These are phyloP conservation scores for Aphidius ervi DNA, from an alignment of 1,140 invertebrate genomes.

Conservation along the genomic window DNA sequence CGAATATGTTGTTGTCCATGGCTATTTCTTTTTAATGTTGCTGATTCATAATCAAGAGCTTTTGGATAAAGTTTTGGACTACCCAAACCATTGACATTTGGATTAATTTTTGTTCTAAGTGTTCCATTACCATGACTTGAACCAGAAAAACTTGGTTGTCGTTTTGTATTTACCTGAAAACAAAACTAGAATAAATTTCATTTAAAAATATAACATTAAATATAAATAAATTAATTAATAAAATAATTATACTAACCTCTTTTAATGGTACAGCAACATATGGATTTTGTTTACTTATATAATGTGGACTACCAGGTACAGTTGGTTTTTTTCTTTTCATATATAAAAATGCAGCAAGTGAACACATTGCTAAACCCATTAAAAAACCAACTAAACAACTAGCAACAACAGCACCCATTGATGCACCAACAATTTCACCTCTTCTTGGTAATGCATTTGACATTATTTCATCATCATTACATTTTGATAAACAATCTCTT, in stretches of 20 bases:
- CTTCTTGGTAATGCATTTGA: slow-evolving; percentile 46
- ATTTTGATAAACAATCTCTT: slow-evolving; percentile 57
- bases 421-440: slow-evolving; percentile 47
- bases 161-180: slow-evolving; percentile 46
- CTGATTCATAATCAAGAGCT: slow-evolving; percentile 71
- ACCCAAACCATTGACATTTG: slow-evolving; percentile 58
- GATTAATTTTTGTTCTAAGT: slow-evolving; percentile 60
- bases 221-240: slow-evolving; percentile 13
- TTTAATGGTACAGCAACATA: slow-evolving; percentile 77
- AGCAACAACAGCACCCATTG: slow-evolving; percentile 56
- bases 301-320: slow-evolving; percentile 69
- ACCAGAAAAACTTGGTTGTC: slow-evolving; percentile 49
- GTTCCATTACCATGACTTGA: slow-evolving; percentile 55
- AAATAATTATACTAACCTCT: slow-evolving; percentile 54
- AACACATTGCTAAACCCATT: slow-evolving; percentile 46
- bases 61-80: slow-evolving; percentile 65
- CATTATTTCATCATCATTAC: slow-evolving; percentile 34
- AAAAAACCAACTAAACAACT: slow-evolving; percentile 55
- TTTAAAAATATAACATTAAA: slow-evolving; percentile 1
- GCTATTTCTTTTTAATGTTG: slow-evolving; percentile 74
- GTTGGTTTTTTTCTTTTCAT: slow-evolving; percentile 50
- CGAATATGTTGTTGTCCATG: slow-evolving; percentile 57
- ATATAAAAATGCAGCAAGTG: slow-evolving; percentile 47
- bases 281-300: slow-evolving; percentile 76
- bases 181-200: slow-evolving; percentile 13